Evolutionary conservation across 2,113 vertebrate genomes (phyloP).

Genomic region (Theristicus caerulescens): DNA sequence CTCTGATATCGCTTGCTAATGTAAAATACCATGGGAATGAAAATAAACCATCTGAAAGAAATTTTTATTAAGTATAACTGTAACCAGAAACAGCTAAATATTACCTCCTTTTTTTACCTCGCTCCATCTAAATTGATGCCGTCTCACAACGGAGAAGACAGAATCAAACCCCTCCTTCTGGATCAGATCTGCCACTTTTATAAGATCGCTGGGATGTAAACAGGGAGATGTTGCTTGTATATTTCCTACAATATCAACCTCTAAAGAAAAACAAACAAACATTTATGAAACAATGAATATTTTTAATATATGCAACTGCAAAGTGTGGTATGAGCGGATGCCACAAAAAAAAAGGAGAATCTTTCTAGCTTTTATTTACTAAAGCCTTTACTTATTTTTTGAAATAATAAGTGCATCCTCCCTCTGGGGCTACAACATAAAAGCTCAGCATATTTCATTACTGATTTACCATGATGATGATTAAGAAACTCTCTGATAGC

Average conservation of each 20-base stretch:
- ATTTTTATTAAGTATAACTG: neutral
- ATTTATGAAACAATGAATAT: neutral
- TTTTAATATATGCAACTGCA: neutral
- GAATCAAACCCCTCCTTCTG: constrained; percentile 83
- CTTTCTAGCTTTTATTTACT: neutral
- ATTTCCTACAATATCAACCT: constrained; percentile 87
- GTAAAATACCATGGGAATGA: neutral
- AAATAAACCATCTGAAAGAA: neutral
- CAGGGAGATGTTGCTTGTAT: constrained; percentile 97
- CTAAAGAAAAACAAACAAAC: constrained; percentile 68
- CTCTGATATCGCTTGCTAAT: neutral
- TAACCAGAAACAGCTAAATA: neutral
- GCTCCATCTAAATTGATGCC: constrained; percentile 92
- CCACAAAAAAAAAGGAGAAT: neutral
- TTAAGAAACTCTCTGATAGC: constrained; percentile 87
- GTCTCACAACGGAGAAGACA: constrained; percentile 91
- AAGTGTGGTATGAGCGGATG: neutral
- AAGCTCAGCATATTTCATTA: neutral
- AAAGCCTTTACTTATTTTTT: neutral
- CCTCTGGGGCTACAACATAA: neutral
- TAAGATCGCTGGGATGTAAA: constrained; percentile 88
- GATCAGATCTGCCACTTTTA: constrained; percentile 83
- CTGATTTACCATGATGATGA: constrained; percentile 76
- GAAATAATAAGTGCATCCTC: neutral
- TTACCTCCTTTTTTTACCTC: constrained; percentile 87